These are phyloP conservation scores for Athalia cordata DNA, from an alignment of 2,888 invertebrate species.

Conservation along the genomic window DNA sequence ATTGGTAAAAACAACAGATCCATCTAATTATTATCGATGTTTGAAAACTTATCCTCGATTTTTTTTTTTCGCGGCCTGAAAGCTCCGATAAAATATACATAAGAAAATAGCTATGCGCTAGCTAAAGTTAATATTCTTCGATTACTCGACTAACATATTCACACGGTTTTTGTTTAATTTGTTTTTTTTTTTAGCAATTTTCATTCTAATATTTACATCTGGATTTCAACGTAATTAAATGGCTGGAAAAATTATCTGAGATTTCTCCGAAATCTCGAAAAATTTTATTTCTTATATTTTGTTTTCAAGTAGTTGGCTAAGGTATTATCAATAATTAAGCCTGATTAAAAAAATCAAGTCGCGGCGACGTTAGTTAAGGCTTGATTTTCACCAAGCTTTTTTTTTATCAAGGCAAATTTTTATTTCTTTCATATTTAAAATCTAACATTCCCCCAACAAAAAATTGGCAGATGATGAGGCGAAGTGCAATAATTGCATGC, in stretches of 20 bases:
- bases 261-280: neutral
- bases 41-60: slow-evolving; percentile 5
- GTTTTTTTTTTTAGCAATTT: neutral
- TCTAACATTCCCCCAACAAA: neutral
- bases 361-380: neutral
- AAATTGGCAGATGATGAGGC: neutral
- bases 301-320: neutral
- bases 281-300: too few relatives aligned
- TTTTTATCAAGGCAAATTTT: neutral
- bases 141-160: slow-evolving; percentile 12
- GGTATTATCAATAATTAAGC: neutral
- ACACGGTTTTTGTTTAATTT: neutral
- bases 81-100: slow-evolving; percentile 34
- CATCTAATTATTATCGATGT: slow-evolving; percentile 8
- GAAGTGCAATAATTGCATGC: neutral
- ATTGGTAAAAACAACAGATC: slow-evolving; percentile 14
- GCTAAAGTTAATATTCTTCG: slow-evolving; percentile 20
- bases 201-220: slow-evolving; percentile 30
- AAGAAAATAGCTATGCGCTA: slow-evolving; percentile 36
- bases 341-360: neutral
- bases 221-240: neutral
- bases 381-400: neutral
- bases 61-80: neutral
- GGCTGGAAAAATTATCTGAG: too few relatives aligned
- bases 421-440: neutral